Evolutionary conservation across 2,797 vertebrate genomes (phyloP), one percentile per base, ranked within the genome.

Genomic region (Aldrovandia affinis): DNA sequence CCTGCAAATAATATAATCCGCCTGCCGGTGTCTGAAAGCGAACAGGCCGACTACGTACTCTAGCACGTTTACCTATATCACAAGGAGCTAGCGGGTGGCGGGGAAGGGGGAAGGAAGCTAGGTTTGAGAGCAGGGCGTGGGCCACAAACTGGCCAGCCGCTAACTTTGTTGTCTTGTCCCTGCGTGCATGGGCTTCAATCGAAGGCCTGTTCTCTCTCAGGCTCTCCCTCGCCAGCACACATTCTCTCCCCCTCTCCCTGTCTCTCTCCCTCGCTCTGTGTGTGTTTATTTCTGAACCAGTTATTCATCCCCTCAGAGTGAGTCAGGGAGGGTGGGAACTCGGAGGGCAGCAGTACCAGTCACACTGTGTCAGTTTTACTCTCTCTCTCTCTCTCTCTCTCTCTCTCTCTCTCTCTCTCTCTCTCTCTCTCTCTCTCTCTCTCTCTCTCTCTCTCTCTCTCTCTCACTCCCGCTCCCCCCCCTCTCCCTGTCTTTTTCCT

Each of bases 291-390:
- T 93, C 86, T 92, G 91, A 92, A 92, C 88, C 87, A 88, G 91
- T 95, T 95, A 95, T 96, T 96, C 94, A 95, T 96, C 93, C 90
- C 65, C 57, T 89, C 90, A 82, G 89, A 91, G 91, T 95, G 94
- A 95, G 93, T 95, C 94, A 94, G 93, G 90, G 93, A 93, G 94
- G 95, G 96, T 91, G 95, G 94, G 91, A 94, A 91, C 89, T 89
- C 77, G 83, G 93, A 95, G 91, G 92, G 92, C 93, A 92, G 91
- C 94, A 90, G 95, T 96, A 95, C 95, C 95, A 96, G 95, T 95
- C 94, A 92, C 95, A 94, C 89, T 93, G 86, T 89, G 89, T 92
- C 91, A 89, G 90, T 83, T 42, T 78, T 36, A 81, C 33, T 39
- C 28, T 80, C 85, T 39, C 84, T 78, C 52, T 73, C 39, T 83